phyloP scores from a whole-genome alignment of 2,888 invertebrate genomes.

The Drosophila macrospina region DNA sequence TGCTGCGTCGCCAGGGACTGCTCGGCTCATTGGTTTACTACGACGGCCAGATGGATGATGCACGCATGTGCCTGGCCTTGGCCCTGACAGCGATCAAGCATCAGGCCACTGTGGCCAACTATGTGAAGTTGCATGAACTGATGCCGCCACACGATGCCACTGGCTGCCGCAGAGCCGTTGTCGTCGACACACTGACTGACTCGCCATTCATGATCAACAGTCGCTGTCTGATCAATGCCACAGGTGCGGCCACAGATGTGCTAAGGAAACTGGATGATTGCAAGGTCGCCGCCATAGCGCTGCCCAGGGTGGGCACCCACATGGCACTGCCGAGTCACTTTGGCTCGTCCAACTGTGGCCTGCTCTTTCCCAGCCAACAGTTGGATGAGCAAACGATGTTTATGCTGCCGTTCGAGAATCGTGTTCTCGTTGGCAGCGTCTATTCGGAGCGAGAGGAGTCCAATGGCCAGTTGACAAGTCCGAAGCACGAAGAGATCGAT shows the following conservation, averaged over 20 bases:
- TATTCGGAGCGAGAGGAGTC: slow-evolving; percentile 92
- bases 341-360: slow-evolving; percentile 98
- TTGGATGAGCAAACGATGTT: slow-evolving; percentile 99
- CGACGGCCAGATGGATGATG: slow-evolving; percentile 99
- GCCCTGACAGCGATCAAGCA: slow-evolving; percentile 97
- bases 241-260: slow-evolving; percentile 97
- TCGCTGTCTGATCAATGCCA: slow-evolving; percentile 98
- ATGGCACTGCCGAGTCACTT: slow-evolving; percentile 94
- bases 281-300: slow-evolving; percentile 93
- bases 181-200: slow-evolving; percentile 91
- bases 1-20: slow-evolving; percentile 96
- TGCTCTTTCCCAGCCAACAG: slow-evolving; percentile 95
- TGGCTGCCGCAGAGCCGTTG: slow-evolving; percentile 86
- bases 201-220: slow-evolving; percentile 93
- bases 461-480: slow-evolving; percentile 94
- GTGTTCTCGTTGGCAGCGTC: slow-evolving; percentile 97
- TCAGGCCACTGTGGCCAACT: slow-evolving; percentile 97
- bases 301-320: slow-evolving; percentile 46
- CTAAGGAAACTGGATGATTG: slow-evolving; percentile 97
- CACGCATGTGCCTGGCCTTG: slow-evolving; percentile 98
- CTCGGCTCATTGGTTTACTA: slow-evolving; percentile 99
- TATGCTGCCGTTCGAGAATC: slow-evolving; percentile 98
- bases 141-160: background rate
- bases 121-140: slow-evolving; percentile 91
- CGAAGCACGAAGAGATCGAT: slow-evolving; percentile 97